These are phyloP conservation scores for Thalassarche chlororhynchos DNA, from an alignment of 2,113 vertebrate genomes.

Conservation along the genomic window DNA sequence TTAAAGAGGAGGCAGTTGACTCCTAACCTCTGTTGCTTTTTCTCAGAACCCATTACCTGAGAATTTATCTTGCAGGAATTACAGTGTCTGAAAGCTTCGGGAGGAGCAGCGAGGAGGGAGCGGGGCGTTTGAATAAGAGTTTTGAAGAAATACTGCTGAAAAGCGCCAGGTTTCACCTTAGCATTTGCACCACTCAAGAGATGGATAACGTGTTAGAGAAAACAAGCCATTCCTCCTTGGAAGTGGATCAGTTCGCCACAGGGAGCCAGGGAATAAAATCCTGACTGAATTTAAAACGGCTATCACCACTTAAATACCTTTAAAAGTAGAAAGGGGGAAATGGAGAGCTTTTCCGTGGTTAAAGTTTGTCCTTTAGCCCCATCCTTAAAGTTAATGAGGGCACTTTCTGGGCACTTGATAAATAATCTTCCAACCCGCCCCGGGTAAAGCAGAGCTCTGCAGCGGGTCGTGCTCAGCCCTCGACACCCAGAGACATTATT, in stretches of 20 bases:
- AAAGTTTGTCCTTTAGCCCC: background rate
- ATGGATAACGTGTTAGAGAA: slow-evolving; percentile 46
- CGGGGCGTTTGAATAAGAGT: background rate
- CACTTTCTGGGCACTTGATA: background rate
- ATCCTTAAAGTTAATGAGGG: background rate
- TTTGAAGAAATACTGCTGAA: slow-evolving; percentile 49
- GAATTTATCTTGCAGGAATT: slow-evolving; percentile 75
- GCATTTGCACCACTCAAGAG: slow-evolving; percentile 41
- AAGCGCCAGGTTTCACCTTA: slow-evolving; percentile 46
- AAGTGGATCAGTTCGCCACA: slow-evolving; percentile 49
- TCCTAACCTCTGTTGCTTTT: slow-evolving; percentile 74
- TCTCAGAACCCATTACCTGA: slow-evolving; percentile 77
- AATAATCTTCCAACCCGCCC: background rate
- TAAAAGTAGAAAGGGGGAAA: slow-evolving; percentile 28
- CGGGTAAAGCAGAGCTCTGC: background rate
- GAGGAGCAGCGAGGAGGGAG: background rate
- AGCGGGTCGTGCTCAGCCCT: background rate
- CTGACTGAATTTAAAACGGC: slow-evolving; percentile 38
- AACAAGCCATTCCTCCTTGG: slow-evolving; percentile 52
- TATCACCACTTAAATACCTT: background rate
- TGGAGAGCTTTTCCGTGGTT: background rate
- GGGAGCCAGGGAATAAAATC: slow-evolving; percentile 51
- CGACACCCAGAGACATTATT: background rate
- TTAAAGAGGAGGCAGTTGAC: slow-evolving; percentile 81
- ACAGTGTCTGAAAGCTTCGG: slow-evolving; percentile 26